A percentile compares a stretch with the other conserved stretches of the same genome.
Conservation (phyloP, 2,888 invertebrate species). For the Chrysina gloriosa region DNA sequence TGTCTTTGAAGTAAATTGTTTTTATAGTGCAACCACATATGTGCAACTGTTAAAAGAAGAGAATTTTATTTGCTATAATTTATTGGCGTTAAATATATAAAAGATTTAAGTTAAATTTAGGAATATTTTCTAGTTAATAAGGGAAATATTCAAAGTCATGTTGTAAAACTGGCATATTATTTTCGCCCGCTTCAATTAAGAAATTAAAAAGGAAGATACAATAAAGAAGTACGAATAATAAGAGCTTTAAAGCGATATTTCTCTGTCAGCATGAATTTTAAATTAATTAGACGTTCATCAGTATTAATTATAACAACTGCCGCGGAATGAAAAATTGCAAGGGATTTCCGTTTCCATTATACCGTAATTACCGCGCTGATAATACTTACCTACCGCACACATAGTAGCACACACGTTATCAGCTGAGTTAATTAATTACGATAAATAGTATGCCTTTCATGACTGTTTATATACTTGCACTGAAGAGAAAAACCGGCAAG, state of each 20-base stretch:
- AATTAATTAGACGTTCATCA: slow-evolving; percentile 33
- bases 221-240: slow-evolving; percentile 16
- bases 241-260: slow-evolving; percentile 19
- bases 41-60: too few species aligned
- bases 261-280: slow-evolving; percentile 32
- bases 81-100: too few species aligned
- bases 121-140: too few species aligned
- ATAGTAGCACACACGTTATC: slow-evolving; percentile 19
- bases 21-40: too few species aligned
- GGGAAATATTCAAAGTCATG: too few species aligned
- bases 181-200: not conserved
- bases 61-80: too few species aligned
- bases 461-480: not conserved
- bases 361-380: slow-evolving; percentile 17
- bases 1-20: too few species aligned
- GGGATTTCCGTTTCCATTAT: slow-evolving; percentile 24
- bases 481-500: not conserved
- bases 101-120: too few species aligned
- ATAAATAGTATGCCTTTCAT: slow-evolving; percentile 26
- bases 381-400: slow-evolving; percentile 4
- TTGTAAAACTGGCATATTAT: too few species aligned
- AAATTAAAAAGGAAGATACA: not conserved
- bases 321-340: slow-evolving; percentile 31
- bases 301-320: slow-evolving; percentile 31
- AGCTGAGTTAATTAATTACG: slow-evolving; percentile 19